phyloP scores from a whole-genome alignment of 37 sponge, comb jelly and placozoan genomes.

The Lycopodina hypogea region DNA sequence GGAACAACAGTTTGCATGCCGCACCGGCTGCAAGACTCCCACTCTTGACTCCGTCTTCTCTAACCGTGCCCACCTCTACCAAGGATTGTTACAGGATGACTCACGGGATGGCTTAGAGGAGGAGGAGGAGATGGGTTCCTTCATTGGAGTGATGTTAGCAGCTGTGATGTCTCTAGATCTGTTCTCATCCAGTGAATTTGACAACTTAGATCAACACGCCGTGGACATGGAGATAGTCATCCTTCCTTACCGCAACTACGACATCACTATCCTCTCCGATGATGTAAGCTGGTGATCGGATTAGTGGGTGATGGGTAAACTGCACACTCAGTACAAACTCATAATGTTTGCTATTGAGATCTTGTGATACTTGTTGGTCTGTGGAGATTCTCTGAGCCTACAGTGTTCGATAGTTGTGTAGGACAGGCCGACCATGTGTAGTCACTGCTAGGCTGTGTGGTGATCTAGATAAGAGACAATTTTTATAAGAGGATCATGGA shows the following conservation, averaged over 20 bases:
- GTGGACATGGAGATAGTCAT: background rate
- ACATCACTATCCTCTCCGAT: background rate
- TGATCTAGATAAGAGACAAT: too few species aligned
- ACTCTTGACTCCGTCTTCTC: constrained; percentile 8
- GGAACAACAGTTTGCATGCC: constrained; percentile 20
- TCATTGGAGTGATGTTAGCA: background rate
- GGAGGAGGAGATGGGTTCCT: background rate
- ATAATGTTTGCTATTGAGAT: too few species aligned
- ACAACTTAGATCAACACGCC: background rate
- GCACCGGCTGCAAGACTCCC: constrained; percentile 20
- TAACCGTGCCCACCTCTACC: background rate
- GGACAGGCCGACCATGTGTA: too few species aligned
- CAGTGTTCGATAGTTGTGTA: too few species aligned
- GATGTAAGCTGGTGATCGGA: constrained; percentile 4
- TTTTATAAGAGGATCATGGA: too few species aligned
- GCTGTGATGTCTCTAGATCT: background rate
- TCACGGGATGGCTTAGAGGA: too few species aligned
- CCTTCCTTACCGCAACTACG: background rate
- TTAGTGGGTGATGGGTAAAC: too few species aligned
- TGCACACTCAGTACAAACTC: too few species aligned
- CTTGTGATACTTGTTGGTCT: too few species aligned
- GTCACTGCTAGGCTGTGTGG: too few species aligned
- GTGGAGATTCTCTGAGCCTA: too few species aligned
- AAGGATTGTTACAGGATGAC: too few species aligned
- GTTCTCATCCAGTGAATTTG: background rate